Percentiles rank a stretch among this genome's conserved stretches.
Conservation (phyloP, 1,140 invertebrate species). For the Aphaenogaster rudis region DNA sequence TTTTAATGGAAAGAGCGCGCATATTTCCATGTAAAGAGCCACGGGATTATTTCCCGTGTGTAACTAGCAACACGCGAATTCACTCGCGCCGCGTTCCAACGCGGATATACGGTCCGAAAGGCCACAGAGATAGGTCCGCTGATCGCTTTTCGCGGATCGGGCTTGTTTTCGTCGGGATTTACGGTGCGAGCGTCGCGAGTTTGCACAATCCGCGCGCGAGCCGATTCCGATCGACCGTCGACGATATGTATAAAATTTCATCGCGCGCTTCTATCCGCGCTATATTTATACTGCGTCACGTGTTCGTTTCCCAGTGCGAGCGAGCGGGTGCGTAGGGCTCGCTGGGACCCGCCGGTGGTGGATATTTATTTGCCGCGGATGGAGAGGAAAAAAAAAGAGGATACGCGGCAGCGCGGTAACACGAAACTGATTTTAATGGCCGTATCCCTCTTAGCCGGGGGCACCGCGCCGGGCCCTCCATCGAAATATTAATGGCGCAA, state of each 20-base stretch:
- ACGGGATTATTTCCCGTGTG: not conserved
- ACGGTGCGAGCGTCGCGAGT: slow-evolving; percentile 60
- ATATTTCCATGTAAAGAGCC: not conserved
- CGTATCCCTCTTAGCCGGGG: slow-evolving; percentile 58
- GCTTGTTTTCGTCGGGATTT: slow-evolving; percentile 66
- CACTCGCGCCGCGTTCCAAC: not conserved
- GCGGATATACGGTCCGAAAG: not conserved
- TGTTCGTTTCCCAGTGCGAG: slow-evolving; percentile 75
- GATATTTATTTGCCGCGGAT: slow-evolving; percentile 81
- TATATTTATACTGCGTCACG: slow-evolving; percentile 73
- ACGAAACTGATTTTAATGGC: slow-evolving; percentile 84
- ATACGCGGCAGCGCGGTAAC: slow-evolving; percentile 75
- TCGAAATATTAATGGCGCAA: slow-evolving; percentile 82
- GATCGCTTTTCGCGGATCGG: not conserved
- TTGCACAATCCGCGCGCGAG: slow-evolving; percentile 66
- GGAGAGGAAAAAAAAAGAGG: slow-evolving; percentile 72
- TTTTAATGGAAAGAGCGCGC: too few relatives aligned
- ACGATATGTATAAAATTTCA: slow-evolving; percentile 73
- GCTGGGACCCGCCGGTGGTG: slow-evolving; percentile 58
- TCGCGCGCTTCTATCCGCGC: slow-evolving; percentile 68
- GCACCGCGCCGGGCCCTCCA: slow-evolving; percentile 60
- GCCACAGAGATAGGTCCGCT: not conserved
- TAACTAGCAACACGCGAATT: not conserved
- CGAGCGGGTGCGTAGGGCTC: slow-evolving; percentile 44
- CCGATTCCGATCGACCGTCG: slow-evolving; percentile 70